Base-by-base conservation (phyloP, 2,113 vertebrate genomes). In the Egretta garzetta region DNA sequence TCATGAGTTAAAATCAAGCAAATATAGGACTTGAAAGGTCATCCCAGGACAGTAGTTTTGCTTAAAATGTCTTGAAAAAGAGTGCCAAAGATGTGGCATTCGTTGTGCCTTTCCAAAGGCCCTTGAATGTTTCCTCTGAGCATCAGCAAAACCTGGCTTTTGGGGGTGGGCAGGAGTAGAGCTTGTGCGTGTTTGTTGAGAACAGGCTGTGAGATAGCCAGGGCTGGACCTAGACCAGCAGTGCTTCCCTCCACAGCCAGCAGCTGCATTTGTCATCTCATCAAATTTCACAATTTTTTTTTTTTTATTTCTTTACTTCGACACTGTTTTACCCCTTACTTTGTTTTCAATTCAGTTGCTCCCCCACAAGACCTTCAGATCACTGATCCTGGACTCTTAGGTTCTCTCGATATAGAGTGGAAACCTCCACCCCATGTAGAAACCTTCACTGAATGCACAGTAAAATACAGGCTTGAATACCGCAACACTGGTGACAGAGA, bases 321-420 rank as follows among this genome's bases (percentile, higher is more conserved):
- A 49, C 60, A 6, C 21, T 41, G 8, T 10, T 87, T 82, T 7
- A 33, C 14, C 49, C 52, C 12, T 35, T 45, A 58, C 39, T 95
- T 80, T 55, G 21, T 72, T 76, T 93, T 79, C n/a, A 47, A 92
- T 95, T 53, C 63, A 99, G 99, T 98, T 90, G 97, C 98, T 81
- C 98, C 99, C 50, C 99, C 99, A 19, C 96, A 75, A 43, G 88
- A 98, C 80, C 86, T 99, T 35, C 83, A 45, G 62, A 98, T 99
- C 68, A 74, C 86, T 5, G 99, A 99, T 83, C 98, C 96, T 9
- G 99, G 99, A 10, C 98, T 98, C 66, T 96, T 99, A 71, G 99
- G 99, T 33, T 71, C 96, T 28, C 97, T 99, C 0, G 96, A 97
- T 45, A 93, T 99, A 8, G 92, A 97, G 47, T 99, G 99, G 99